Base-by-base conservation (phyloP, 2,888 invertebrate genomes). In the Hydrotaea cyrtoneurina region DNA sequence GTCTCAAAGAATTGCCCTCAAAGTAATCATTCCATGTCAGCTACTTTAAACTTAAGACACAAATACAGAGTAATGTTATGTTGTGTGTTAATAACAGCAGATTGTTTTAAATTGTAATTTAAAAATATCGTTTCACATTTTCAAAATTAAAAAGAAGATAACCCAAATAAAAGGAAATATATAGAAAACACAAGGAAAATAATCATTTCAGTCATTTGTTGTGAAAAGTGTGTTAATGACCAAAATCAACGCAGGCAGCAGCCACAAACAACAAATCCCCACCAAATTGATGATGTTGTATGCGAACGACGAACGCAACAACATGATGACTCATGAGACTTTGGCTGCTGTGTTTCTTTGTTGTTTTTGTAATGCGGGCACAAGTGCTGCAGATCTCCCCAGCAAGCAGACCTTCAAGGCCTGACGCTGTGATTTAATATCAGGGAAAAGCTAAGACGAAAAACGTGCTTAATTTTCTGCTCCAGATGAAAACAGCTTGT, bases 181-280 rank as follows among this genome's bases (percentile, higher is more conserved):
- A 79, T 11, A 46, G 17, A 75, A 31, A 46, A 46, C 15, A 31
- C 19, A 10, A 69, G 46, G 43, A 73, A 23, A 59, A 43, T 57
- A 36, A 46, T 77, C 36, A 55, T 81, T 77, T 66, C 31, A 46
- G 66, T 71, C 71, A 43, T 80, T 78, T 77, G 77, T 82, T 85
- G 77, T 39, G 71, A 86, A 87, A 87, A 86, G 85, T 87, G 87
- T 88, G 88, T 88, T 89, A 88, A 89, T 88, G 87, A 88, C 86
- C 85, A 75, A 81, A 82, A 66, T 76, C 81, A 71, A 57, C 64
- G 17, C 31, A 66, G 46, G 36, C 46, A 39, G 39, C 39, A 39
- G 39, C 13, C 1, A 13, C 39, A 3, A 31, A 39, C 64, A 26
- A 64, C 59, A 85, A 83, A 80, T 80, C 77, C 73, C 73, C 74